A percentile compares a stretch with the other conserved stretches of the same genome.
These are phyloP conservation scores for Copidosoma aretas DNA, from an alignment of 2,888 invertebrate genomes.

Conservation along the genomic window DNA sequence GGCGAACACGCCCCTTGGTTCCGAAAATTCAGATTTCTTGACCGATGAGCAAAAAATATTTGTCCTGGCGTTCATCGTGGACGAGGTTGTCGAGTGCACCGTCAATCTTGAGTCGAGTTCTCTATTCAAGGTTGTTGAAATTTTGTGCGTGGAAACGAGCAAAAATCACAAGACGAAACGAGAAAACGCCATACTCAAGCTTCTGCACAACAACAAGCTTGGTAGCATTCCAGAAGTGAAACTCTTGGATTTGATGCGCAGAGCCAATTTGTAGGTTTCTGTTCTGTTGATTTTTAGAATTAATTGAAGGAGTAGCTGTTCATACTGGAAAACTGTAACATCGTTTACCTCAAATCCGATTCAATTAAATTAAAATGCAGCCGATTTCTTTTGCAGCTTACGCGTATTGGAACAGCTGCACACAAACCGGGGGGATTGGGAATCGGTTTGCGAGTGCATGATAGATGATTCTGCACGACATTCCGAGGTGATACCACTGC, in stretches of 20 bases:
- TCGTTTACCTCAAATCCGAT: neutral
- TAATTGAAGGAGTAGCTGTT: too few species aligned
- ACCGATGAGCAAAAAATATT: conserved; percentile 52
- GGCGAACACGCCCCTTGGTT: conserved; percentile 58
- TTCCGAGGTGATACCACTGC: conserved; percentile 56
- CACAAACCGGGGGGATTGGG: conserved; percentile 58
- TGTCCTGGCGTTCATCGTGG: conserved; percentile 57
- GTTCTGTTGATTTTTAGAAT: too few species aligned
- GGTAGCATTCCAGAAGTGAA: conserved; percentile 55
- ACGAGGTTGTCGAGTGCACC: conserved; percentile 56
- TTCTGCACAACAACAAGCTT: conserved; percentile 56
- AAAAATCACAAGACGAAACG: conserved; percentile 50
- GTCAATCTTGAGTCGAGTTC: conserved; percentile 52
- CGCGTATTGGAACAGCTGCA: conserved; percentile 57
- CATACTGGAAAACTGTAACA: neutral
- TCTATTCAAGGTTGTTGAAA: conserved; percentile 55
- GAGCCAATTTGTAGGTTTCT: conserved; percentile 57
- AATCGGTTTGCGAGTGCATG: conserved; percentile 58
- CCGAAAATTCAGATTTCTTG: conserved; percentile 54
- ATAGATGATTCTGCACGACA: conserved; percentile 53
- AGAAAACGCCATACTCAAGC: conserved; percentile 55
- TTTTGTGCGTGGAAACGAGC: conserved; percentile 51
- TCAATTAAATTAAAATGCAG: neutral
- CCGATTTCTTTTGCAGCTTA: conserved; percentile 49
- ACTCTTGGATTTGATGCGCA: conserved; percentile 55